Evolutionary conservation across 2,113 vertebrate genomes (phyloP), one percentile per base, ranked within the genome.

Genomic region (Saguinus imperator): DNA sequence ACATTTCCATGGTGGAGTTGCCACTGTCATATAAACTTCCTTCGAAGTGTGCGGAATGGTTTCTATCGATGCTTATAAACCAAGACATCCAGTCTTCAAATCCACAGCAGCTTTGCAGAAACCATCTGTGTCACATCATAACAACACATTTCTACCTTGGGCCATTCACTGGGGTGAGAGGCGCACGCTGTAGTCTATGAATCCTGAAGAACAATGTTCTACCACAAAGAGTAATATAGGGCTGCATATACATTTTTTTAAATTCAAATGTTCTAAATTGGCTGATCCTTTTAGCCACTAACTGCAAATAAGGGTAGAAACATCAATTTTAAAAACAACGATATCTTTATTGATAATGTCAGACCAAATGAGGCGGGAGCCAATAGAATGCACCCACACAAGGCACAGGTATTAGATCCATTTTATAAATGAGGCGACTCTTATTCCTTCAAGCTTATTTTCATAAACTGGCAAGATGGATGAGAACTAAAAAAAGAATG

Each of bases 401-500:
- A 21, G 16, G 3, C 3, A 23, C 10, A 50, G 45, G 58, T 23
- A 37, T 64, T 58, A 58, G 37, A 73, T 75, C 32, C 73, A 45
- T 66, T 68, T 85, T 68, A 73, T 89, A 81, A 77, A 89, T 27
- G 72, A 90, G 29, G 75, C 21, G 7, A 80, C 77, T 82, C 48
- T 88, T 52, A 64, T 12, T 81, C 72, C 57, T 81, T 70, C 20
- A 61, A 82, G 70, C 23, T 37, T 66, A 68, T 77, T 96, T 96
- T 92, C 87, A 87, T 80, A 87, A 87, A 77, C 68, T 40, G 14
- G 12, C 32, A 66, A 92, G 91, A 94, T 14, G 37, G 68, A 77
- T 66, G 73, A 89, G 35, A 72, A 76, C n/a, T 80, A 48, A 55
- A 91, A 61, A 72, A 50, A 82, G 75, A 85, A 72, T 37, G 58